These are phyloP conservation scores for Lochmaea crataegi DNA, from an alignment of 2,888 invertebrate genomes.

Conservation along the genomic window DNA sequence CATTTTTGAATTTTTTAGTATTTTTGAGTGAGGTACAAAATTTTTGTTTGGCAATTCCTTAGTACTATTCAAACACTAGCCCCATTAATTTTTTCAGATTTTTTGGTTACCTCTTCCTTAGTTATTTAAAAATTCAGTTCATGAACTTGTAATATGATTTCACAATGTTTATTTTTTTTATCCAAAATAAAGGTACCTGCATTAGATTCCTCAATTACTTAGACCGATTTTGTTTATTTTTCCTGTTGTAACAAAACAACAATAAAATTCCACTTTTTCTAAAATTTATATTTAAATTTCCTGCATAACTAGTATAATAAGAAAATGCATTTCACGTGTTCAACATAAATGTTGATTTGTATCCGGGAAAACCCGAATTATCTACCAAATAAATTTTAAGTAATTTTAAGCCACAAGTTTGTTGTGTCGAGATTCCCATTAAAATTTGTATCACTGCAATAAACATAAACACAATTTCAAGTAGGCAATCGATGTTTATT, in stretches of 20 bases:
- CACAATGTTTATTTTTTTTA: background rate
- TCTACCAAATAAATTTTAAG: background rate
- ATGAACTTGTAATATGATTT: background rate
- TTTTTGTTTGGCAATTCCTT: too few species aligned
- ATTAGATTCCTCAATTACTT: background rate
- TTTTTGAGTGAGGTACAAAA: too few species aligned
- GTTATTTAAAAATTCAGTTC: background rate
- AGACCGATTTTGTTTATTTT: background rate
- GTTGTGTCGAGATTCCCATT: background rate
- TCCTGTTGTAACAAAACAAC: background rate
- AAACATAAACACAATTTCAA: slow-evolving; percentile 11
- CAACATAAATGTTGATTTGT: background rate
- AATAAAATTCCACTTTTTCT: background rate
- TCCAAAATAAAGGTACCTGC: background rate
- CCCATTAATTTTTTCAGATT: too few species aligned
- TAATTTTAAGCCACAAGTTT: background rate
- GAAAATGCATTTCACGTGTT: background rate
- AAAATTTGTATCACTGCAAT: slow-evolving; percentile 8
- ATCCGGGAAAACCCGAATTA: background rate
- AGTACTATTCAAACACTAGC: too few species aligned
- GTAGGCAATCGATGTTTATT: slow-evolving; percentile 9
- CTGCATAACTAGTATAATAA: background rate
- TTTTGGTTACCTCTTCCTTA: too few species aligned
- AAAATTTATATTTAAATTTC: background rate
- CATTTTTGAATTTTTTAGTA: too few species aligned